These are phyloP conservation scores for Mus pahari DNA, from an alignment of 2,113 vertebrate genomes.

Conservation along the genomic window DNA sequence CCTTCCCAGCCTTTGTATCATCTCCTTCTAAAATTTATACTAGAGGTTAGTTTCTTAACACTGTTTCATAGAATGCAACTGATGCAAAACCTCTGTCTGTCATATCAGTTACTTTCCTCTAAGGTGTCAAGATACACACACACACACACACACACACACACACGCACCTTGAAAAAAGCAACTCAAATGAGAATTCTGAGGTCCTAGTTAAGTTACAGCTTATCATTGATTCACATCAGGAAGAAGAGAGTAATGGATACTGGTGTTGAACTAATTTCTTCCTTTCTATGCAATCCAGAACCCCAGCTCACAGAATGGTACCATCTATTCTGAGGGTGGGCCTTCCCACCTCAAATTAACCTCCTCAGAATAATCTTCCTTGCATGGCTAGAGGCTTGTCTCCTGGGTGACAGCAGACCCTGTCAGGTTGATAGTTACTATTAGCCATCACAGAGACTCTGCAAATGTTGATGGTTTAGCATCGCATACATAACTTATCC, in stretches of 20 bases:
- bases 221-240: background rate
- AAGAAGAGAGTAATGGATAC: background rate
- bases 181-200: background rate
- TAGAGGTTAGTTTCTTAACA: background rate
- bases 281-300: background rate
- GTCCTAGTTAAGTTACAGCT: background rate
- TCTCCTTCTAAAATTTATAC: background rate
- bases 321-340: background rate
- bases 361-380: background rate
- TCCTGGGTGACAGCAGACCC: background rate
- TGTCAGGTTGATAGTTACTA: too few relatives aligned
- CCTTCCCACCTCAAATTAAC: background rate
- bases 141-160: too few relatives aligned
- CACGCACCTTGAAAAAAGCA: background rate
- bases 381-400: background rate
- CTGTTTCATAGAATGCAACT: background rate
- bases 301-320: too few relatives aligned
- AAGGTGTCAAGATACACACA: too few relatives aligned
- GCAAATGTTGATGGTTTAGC: too few relatives aligned
- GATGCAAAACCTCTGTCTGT: background rate
- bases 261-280: background rate
- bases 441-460: too few relatives aligned
- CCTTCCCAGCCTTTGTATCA: background rate
- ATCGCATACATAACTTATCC: background rate
- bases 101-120: background rate